A percentile compares a stretch with the other conserved stretches of the same genome.
These are phyloP conservation scores for Calephelis virginiensis DNA, from an alignment of 1,140 invertebrate species.

Conservation along the genomic window DNA sequence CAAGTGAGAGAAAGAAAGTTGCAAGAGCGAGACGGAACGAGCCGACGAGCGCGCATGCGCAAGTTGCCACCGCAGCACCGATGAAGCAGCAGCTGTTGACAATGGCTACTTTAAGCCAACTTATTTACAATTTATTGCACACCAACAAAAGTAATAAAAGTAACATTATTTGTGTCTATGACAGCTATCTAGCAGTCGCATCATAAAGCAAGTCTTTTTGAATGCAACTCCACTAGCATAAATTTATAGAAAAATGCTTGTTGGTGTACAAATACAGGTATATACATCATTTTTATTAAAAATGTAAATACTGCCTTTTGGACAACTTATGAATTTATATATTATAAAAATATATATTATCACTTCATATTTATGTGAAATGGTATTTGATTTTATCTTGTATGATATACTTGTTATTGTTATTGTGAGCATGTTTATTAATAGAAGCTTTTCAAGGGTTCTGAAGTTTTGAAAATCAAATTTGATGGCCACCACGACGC, in stretches of 20 bases:
- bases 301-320: conserved; percentile 71
- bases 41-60: conserved; percentile 47
- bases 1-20: conserved; percentile 55
- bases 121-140: conserved; percentile 9
- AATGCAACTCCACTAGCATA: too few relatives aligned
- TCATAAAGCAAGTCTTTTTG: too few relatives aligned
- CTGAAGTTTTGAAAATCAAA: too few relatives aligned
- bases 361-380: background rate
- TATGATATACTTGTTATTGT: background rate
- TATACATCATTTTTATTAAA: background rate
- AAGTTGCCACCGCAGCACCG: conserved; percentile 44
- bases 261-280: background rate
- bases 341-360: background rate
- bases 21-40: conserved; percentile 65
- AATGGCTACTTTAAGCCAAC: conserved; percentile 22
- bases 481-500: too few relatives aligned
- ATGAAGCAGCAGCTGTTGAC: conserved; percentile 47
- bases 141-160: background rate
- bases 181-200: too few relatives aligned
- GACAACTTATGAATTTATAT: conserved; percentile 34
- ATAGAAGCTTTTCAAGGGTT: too few relatives aligned
- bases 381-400: too few relatives aligned
- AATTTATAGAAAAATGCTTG: background rate
- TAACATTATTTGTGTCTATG: too few relatives aligned
- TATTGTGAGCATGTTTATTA: too few relatives aligned